Percentiles rank a stretch among this genome's conserved stretches.
Evolutionary conservation across 1,140 invertebrate genomes (phyloP).

Genomic region (Heliconius himera): DNA sequence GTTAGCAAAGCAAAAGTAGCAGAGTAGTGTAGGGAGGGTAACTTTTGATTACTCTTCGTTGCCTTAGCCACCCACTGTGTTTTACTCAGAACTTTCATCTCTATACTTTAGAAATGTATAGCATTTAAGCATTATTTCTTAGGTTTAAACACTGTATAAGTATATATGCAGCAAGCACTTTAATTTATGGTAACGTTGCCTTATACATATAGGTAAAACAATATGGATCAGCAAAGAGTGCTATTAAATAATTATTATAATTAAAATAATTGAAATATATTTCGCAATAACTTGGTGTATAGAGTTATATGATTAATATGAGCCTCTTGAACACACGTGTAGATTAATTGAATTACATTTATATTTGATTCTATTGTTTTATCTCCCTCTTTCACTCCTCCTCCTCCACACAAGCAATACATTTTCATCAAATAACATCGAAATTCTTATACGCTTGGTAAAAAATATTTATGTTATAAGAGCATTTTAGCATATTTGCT

Average conservation of each 20-base stretch:
- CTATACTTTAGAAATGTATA: background rate
- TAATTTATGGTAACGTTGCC: background rate
- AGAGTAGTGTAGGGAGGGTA: background rate
- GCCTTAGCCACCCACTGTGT: slow-evolving; percentile 19
- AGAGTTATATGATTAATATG: too few relatives aligned
- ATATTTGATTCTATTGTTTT: too few relatives aligned
- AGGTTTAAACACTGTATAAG: background rate
- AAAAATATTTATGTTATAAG: too few relatives aligned
- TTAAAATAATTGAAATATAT: background rate
- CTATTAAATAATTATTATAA: background rate
- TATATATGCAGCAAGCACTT: background rate
- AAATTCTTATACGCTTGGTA: too few relatives aligned
- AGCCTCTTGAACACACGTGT: too few relatives aligned
- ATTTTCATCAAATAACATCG: too few relatives aligned
- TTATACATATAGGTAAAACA: background rate
- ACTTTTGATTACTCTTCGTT: slow-evolving; percentile 34
- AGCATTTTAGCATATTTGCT: too few relatives aligned
- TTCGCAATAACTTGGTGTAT: too few relatives aligned
- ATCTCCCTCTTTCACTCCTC: too few relatives aligned
- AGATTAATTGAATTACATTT: too few relatives aligned
- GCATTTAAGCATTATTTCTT: slow-evolving; percentile 1
- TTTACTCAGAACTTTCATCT: slow-evolving; percentile 11
- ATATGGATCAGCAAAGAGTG: background rate
- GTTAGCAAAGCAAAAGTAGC: background rate
- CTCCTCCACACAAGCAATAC: too few relatives aligned